phyloP scores from a whole-genome alignment of 2,888 invertebrate genomes.

The Eilema caniola region DNA sequence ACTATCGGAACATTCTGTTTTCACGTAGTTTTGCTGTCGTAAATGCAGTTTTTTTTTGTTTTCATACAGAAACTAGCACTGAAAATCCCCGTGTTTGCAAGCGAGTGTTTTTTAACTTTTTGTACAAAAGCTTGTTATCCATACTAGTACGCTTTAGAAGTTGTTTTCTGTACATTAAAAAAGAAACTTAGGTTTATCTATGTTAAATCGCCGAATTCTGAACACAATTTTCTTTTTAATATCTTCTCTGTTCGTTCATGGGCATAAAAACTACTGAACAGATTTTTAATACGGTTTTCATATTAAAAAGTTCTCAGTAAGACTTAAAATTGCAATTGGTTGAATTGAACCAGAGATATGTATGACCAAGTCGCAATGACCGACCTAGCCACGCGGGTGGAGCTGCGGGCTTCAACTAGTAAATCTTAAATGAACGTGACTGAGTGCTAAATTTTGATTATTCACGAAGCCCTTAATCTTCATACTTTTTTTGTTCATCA shows the following conservation, averaged over 20 bases:
- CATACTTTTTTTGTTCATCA: too few relatives aligned
- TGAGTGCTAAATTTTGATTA: too few relatives aligned
- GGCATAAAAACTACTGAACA: not conserved
- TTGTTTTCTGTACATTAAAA: not conserved
- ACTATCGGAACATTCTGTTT: not conserved
- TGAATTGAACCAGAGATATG: not conserved
- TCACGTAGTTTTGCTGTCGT: not conserved
- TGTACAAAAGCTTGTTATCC: not conserved
- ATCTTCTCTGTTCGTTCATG: too few relatives aligned
- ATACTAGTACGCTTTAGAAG: not conserved
- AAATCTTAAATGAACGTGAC: too few relatives aligned
- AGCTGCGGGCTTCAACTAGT: not conserved
- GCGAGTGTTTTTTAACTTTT: not conserved
- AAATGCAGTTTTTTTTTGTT: not conserved
- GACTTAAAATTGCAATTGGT: not conserved
- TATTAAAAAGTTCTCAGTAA: too few relatives aligned
- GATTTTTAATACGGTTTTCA: too few relatives aligned
- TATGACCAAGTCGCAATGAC: not conserved
- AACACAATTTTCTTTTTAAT: too few relatives aligned
- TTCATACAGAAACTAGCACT: conserved; percentile 3
- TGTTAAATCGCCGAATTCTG: too few relatives aligned
- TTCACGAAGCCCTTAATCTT: too few relatives aligned
- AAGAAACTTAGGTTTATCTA: too few relatives aligned
- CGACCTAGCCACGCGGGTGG: not conserved
- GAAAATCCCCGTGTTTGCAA: not conserved